phyloP scores from a whole-genome alignment of 2,888 invertebrate genomes.

The Zele albiditarsus region DNA sequence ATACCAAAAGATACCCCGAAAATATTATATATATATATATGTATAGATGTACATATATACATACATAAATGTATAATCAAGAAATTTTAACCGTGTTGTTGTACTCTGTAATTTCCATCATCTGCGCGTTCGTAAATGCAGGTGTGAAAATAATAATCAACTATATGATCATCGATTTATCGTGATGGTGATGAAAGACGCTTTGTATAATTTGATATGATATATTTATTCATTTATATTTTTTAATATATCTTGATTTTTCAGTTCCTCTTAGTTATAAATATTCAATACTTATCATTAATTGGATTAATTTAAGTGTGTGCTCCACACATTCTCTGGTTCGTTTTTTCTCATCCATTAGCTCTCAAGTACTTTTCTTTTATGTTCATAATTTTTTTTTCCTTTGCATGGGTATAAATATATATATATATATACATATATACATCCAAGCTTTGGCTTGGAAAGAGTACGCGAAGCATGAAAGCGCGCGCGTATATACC shows the following conservation, averaged over 20 bases:
- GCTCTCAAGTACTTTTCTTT: conserved; percentile 17
- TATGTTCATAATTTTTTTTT: neutral
- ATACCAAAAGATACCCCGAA: conserved; percentile 12
- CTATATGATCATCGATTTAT: conserved; percentile 8
- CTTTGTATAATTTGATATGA: neutral
- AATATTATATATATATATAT: neutral
- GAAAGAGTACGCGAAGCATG: neutral
- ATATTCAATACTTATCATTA: no score
- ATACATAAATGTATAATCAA: conserved; percentile 6
- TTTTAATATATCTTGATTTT: neutral
- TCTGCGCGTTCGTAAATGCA: neutral
- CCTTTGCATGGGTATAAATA: neutral
- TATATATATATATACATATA: neutral
- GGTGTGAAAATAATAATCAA: conserved; percentile 35
- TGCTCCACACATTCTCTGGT: neutral
- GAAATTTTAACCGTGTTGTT: neutral
- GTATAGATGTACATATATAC: neutral
- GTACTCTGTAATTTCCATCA: conserved; percentile 1
- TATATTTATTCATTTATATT: neutral
- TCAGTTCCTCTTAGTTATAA: neutral
- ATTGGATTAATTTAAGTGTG: neutral
- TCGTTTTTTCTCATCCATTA: conserved; percentile 19
- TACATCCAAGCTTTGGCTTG: neutral
- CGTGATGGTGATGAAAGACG: conserved; percentile 1
- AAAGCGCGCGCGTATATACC: conserved; percentile 9